These are phyloP conservation scores for Hylaeus volcanicus DNA, from an alignment of 1,140 invertebrate species.

Conservation along the genomic window DNA sequence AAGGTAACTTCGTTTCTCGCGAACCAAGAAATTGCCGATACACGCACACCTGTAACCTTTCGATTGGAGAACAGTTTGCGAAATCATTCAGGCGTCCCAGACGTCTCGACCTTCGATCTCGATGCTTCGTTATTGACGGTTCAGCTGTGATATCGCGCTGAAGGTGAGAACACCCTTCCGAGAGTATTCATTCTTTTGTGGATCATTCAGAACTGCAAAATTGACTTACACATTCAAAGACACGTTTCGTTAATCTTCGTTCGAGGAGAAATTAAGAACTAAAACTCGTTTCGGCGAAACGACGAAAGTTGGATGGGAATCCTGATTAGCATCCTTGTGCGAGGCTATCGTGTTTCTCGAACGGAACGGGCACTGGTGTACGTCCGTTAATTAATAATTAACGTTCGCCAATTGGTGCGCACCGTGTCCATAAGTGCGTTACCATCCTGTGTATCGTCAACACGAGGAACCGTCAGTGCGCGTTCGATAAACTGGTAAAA, in stretches of 20 bases:
- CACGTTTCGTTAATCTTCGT: too few species aligned
- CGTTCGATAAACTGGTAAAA: not conserved
- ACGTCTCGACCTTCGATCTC: not conserved
- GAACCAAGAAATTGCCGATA: constrained; percentile 17
- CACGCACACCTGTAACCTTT: not conserved
- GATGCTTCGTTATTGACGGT: not conserved
- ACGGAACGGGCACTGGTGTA: not conserved
- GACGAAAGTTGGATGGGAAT: not conserved
- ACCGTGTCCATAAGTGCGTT: not conserved
- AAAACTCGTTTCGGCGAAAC: not conserved
- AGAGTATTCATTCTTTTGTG: too few species aligned
- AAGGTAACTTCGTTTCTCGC: not conserved
- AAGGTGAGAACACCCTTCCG: too few species aligned
- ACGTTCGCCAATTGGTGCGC: not conserved
- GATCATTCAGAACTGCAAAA: too few species aligned
- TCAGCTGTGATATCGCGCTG: too few species aligned
- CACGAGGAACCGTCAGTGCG: not conserved
- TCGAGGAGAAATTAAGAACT: too few species aligned
- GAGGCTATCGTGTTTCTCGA: not conserved
- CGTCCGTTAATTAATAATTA: constrained; percentile 26
- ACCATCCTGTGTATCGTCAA: not conserved
- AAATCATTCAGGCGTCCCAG: constrained; percentile 2
- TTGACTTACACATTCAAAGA: too few species aligned
- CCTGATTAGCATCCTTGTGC: not conserved
- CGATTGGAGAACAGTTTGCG: constrained; percentile 14